Base-by-base conservation (phyloP, 2,888 invertebrate genomes). In the Ennomos fuscantarius region DNA sequence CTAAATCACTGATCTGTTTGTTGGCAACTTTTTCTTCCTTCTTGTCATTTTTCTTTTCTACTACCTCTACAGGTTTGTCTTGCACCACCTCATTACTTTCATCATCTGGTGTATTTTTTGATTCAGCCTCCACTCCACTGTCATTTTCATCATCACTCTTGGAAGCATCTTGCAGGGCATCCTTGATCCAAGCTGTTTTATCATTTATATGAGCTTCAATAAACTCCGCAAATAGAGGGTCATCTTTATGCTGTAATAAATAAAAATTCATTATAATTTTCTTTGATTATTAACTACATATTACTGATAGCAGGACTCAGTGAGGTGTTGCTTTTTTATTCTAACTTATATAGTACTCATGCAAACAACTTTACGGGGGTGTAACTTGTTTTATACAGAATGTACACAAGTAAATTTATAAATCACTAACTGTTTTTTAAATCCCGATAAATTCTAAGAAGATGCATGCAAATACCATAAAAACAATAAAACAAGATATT, bases 161-260 rank as follows among this genome's bases (percentile, higher is more conserved):
- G 53, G 81, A 76, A 50, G 81, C 81, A 49, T 87, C 78, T 43
- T 81, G 71, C 50, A 87, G 75, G 9, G 87, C 86, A 24, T 89
- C 89, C 44, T 87, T 87, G 42, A 90, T 86, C 79, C 92, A 90
- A 24, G 78, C 70, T 43, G 87, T 86, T 50, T 85, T 86, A 5
- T 92, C 88, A 71, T 86, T 89, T 1, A 95, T 93, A 82, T 98
- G 97, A n/a, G 95, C 94, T 84, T 97, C 95, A 81, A 99, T 92
- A 81, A 98, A 99, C 82, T 99, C 98, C 62, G 94, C 92, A 89
- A 99, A 99, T 46, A 96, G 90, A 31, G 97, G 97, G 89, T 99
- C 98, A 87, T 97, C 95, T 89, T 96, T 96, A 74, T 96, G 96
- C 94, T 96, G 77, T 57, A 89, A 79, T 44, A 12, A 32, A 36